Conservation (phyloP, 2,888 invertebrate species). For the Drosophila siamana region DNA sequence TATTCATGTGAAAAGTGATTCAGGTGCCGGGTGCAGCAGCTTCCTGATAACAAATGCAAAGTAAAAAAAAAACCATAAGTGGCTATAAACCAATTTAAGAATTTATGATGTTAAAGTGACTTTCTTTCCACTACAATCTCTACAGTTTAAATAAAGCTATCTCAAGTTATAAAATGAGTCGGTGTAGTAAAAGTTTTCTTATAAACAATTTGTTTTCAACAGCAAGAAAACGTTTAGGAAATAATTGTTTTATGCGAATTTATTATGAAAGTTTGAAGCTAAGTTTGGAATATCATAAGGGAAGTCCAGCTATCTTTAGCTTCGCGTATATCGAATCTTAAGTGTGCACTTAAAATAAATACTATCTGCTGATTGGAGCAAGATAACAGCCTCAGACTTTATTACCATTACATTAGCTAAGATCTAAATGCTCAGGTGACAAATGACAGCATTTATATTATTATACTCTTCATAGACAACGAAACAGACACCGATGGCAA, state of each 20-base stretch:
- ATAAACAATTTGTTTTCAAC: background rate
- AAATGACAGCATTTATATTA: background rate
- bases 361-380: background rate
- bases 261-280: too few species aligned
- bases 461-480: slow-evolving; percentile 18
- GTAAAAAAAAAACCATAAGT: background rate
- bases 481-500: slow-evolving; percentile 42
- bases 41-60: background rate
- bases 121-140: background rate
- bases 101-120: background rate
- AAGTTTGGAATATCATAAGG: too few species aligned
- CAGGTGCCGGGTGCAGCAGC: background rate
- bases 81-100: background rate
- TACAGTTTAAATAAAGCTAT: background rate
- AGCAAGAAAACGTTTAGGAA: too few species aligned
- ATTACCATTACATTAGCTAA: background rate
- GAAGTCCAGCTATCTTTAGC: too few species aligned
- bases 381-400: background rate
- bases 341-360: background rate
- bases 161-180: background rate
- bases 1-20: background rate
- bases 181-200: background rate
- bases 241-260: too few species aligned
- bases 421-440: background rate
- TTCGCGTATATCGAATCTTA: too few species aligned